phyloP scores from a whole-genome alignment of 2,888 invertebrate genomes.

The Dermolepida albohirtum region DNA sequence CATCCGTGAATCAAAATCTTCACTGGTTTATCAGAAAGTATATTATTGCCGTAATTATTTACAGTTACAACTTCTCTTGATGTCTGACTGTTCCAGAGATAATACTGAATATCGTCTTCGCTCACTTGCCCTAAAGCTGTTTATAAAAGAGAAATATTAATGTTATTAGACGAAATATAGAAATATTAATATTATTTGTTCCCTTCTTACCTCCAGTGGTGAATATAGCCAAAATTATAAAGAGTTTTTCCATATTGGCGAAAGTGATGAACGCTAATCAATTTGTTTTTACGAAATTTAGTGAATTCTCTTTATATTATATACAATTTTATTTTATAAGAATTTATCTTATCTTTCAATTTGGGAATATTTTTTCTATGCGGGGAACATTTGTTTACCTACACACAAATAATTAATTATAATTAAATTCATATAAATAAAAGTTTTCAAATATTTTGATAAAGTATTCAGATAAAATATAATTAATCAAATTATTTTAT shows the following conservation, averaged over 20 bases:
- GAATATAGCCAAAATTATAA: no score
- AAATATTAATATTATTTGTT: neutral
- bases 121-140: slow-evolving; percentile 16
- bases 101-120: slow-evolving; percentile 24
- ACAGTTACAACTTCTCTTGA: slow-evolving; percentile 14
- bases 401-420: no score
- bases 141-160: neutral
- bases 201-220: no score
- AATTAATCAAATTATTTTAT: neutral
- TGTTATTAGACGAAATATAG: neutral
- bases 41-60: slow-evolving; percentile 33
- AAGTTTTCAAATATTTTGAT: neutral
- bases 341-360: slow-evolving; percentile 13
- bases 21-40: slow-evolving; percentile 13
- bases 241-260: no score
- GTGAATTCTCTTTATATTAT: no score
- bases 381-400: neutral
- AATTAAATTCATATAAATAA: no score
- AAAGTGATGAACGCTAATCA: no score
- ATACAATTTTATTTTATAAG: neutral
- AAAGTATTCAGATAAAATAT: neutral
- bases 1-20: slow-evolving; percentile 37
- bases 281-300: neutral
- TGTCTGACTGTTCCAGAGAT: slow-evolving; percentile 18
- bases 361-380: neutral